A percentile compares a stretch with the other conserved stretches of the same genome.
phyloP scores from a whole-genome alignment of 2,888 invertebrate genomes.

The Trisateles emortualis region DNA sequence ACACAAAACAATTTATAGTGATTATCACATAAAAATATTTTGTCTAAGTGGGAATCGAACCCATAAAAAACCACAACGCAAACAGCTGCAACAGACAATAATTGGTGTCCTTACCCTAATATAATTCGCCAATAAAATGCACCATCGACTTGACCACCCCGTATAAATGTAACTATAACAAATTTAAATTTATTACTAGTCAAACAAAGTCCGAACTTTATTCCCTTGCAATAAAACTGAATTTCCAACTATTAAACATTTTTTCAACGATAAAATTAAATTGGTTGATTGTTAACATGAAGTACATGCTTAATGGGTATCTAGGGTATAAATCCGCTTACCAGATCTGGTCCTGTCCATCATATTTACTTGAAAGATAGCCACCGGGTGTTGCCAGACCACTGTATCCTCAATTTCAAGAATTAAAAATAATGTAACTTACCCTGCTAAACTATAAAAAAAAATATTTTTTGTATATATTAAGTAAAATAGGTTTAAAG shows the following conservation, averaged over 20 bases:
- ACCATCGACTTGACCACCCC: slow-evolving; percentile 58
- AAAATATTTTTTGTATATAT: too few relatives aligned
- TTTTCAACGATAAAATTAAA: slow-evolving; percentile 9
- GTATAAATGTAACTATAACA: slow-evolving; percentile 45
- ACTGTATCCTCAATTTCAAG: background rate
- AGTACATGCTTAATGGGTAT: slow-evolving; percentile 55
- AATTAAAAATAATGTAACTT: background rate
- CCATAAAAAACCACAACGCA: background rate
- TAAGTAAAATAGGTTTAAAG: too few relatives aligned
- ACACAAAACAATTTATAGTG: too few relatives aligned
- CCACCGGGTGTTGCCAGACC: slow-evolving; percentile 22
- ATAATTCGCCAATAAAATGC: slow-evolving; percentile 55
- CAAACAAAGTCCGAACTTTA: background rate
- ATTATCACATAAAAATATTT: too few relatives aligned
- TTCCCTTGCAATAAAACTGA: background rate
- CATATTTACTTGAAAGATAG: slow-evolving; percentile 53
- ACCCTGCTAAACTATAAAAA: too few relatives aligned
- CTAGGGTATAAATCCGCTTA: slow-evolving; percentile 59
- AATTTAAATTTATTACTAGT: background rate
- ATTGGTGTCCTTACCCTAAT: slow-evolving; percentile 21
- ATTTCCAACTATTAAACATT: background rate
- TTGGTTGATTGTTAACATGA: slow-evolving; percentile 33
- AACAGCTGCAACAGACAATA: background rate
- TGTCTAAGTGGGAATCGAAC: too few relatives aligned
- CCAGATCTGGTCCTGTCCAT: slow-evolving; percentile 46